Evolutionary conservation across 2,113 vertebrate genomes (phyloP).

Genomic region (Scytalopus superciliaris): DNA sequence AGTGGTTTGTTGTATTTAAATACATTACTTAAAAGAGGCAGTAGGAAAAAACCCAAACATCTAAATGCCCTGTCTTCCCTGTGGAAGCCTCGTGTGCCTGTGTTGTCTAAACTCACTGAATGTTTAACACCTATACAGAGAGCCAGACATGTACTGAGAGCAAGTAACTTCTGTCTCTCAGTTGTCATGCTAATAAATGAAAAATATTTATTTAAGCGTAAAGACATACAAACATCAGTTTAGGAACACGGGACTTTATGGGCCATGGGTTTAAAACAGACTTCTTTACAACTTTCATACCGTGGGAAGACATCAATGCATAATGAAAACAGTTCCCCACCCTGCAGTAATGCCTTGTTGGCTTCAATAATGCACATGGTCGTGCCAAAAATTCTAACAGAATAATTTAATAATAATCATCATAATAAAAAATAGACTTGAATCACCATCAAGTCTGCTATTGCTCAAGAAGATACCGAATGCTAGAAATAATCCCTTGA

Average conservation of each 20-base stretch:
- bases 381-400: not conserved
- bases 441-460: not conserved
- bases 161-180: not conserved
- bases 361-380: not conserved
- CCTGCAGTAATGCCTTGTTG: not conserved
- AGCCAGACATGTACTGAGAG: not conserved
- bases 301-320: not conserved
- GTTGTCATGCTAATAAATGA: not conserved
- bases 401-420: not conserved
- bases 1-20: not conserved
- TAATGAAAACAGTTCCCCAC: not conserved
- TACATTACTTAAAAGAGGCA: not conserved
- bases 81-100: not conserved
- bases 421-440: not conserved
- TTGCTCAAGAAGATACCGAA: not conserved
- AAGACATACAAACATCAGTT: not conserved
- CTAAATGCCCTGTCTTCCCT: not conserved
- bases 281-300: slow-evolving; percentile 16
- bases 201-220: not conserved
- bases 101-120: not conserved
- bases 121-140: not conserved
- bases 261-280: not conserved
- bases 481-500: not conserved
- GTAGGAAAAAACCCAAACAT: not conserved
- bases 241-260: not conserved